These are phyloP conservation scores for Ptyas mucosa DNA, from an alignment of 2,113 vertebrate species.

Conservation along the genomic window DNA sequence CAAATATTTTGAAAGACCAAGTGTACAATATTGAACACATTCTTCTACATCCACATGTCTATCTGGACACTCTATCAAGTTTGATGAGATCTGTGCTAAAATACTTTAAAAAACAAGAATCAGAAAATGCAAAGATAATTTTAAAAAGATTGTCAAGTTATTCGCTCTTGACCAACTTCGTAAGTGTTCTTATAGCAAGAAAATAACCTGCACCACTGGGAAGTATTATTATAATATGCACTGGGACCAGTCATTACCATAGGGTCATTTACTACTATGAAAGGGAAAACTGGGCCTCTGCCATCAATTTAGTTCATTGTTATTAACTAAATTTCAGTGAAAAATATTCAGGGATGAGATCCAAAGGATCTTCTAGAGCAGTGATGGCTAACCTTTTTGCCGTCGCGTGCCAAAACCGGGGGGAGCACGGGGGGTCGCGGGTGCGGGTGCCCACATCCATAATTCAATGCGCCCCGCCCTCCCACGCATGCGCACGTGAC, in stretches of 20 bases:
- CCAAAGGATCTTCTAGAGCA: not conserved
- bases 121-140: not conserved
- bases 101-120: not conserved
- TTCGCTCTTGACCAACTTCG: not conserved
- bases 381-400: too few relatives aligned
- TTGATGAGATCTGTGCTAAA: not conserved
- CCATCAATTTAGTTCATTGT: not conserved
- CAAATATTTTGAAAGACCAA: not conserved
- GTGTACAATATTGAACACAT: not conserved
- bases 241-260: not conserved
- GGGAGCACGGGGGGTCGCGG: too few relatives aligned
- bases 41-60: not conserved
- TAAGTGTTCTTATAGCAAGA: not conserved
- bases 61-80: not conserved
- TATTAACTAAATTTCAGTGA: not conserved
- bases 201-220: not conserved
- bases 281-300: not conserved
- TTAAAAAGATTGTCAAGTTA: not conserved
- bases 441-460: too few relatives aligned
- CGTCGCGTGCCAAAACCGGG: too few relatives aligned
- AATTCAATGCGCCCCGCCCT: too few relatives aligned
- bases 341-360: not conserved
- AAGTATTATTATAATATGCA: not conserved
- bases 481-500: too few relatives aligned
- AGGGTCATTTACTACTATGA: not conserved